These are phyloP conservation scores for Phymorhynchus buccinoides DNA, from an alignment of 1,140 invertebrate species.

Conservation along the genomic window DNA sequence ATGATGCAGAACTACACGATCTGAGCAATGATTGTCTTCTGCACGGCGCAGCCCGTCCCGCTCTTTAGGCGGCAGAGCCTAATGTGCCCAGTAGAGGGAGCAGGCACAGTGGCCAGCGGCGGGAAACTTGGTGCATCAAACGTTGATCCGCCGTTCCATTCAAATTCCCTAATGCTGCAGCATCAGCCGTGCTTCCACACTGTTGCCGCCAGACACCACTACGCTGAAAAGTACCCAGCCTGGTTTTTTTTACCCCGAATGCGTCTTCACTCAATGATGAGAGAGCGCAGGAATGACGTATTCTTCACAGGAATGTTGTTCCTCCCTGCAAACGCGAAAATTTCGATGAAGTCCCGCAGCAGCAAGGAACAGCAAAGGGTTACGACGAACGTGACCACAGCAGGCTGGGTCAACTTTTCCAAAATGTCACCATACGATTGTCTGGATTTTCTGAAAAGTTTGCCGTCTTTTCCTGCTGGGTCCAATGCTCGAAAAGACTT, in stretches of 20 bases:
- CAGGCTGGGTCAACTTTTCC: constrained; percentile 52
- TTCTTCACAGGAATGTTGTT: constrained; percentile 81
- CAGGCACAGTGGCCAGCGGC: constrained; percentile 57
- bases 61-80: constrained; percentile 60
- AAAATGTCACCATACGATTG: constrained; percentile 1
- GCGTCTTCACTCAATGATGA: constrained; percentile 60
- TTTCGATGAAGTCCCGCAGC: constrained; percentile 77
- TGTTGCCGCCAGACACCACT: constrained; percentile 76
- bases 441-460: constrained; percentile 14
- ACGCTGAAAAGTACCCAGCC: constrained; percentile 76
- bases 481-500: neutral
- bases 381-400: constrained; percentile 48
- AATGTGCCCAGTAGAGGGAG: constrained; percentile 67
- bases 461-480: neutral
- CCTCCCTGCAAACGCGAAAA: constrained; percentile 88
- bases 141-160: constrained; percentile 79
- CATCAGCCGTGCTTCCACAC: constrained; percentile 78
- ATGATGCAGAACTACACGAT: constrained; percentile 60
- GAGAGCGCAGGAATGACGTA: constrained; percentile 63
- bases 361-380: constrained; percentile 52
- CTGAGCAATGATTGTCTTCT: constrained; percentile 63
- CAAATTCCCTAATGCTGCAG: constrained; percentile 84
- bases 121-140: constrained; percentile 62
- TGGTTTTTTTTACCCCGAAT: constrained; percentile 66
- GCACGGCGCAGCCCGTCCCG: constrained; percentile 61